Evolutionary conservation across 2,113 vertebrate species (phyloP).

Genomic region (Sebastes schlegelii): DNA sequence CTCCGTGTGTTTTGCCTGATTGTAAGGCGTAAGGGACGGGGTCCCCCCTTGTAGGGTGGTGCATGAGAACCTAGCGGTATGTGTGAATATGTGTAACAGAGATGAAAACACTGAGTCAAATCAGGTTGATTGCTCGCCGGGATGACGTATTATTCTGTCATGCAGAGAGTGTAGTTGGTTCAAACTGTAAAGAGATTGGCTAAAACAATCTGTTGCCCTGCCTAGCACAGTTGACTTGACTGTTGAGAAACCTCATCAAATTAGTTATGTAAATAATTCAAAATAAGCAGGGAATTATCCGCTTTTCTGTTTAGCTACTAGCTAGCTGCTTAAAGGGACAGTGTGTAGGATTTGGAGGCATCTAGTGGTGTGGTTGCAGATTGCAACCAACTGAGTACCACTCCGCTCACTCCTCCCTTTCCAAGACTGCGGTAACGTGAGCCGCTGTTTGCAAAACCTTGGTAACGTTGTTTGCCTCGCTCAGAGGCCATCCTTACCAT

Average conservation of each 20-base stretch:
- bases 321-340: background rate
- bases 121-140: background rate
- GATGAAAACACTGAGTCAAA: constrained; percentile 9
- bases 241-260: background rate
- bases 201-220: background rate
- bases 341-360: too few species aligned
- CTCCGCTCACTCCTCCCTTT: too few species aligned
- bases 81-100: constrained; percentile 41
- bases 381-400: too few species aligned
- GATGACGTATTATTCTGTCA: background rate
- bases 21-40: constrained; percentile 50
- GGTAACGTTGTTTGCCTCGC: too few species aligned
- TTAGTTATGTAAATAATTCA: background rate
- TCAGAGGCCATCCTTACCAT: too few species aligned
- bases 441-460: too few species aligned
- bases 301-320: background rate
- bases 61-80: constrained; percentile 51
- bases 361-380: too few species aligned
- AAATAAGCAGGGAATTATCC: background rate
- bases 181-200: too few species aligned
- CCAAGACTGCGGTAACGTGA: too few species aligned
- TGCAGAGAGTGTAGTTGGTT: background rate
- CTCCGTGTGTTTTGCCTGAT: constrained; percentile 60
- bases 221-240: background rate
- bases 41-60: constrained; percentile 51